Evolutionary conservation across 1,140 invertebrate genomes (phyloP).

Genomic region (Neodiprion fabricii): DNA sequence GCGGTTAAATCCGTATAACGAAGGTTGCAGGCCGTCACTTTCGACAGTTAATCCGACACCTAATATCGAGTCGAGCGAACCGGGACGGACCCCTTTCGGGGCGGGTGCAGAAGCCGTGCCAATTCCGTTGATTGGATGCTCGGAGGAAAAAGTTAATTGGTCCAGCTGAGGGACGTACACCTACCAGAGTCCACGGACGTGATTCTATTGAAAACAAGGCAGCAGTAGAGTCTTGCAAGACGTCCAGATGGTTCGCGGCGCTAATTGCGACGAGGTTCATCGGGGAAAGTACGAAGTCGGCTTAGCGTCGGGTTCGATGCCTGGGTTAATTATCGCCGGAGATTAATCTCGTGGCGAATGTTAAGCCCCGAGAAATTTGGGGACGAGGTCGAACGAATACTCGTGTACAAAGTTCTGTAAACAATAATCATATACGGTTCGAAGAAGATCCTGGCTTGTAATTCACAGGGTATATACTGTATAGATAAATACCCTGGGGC

Average conservation of each 20-base stretch:
- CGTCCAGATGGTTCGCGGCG: background rate
- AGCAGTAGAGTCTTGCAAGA: background rate
- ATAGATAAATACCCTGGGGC: too few species aligned
- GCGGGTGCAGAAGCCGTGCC: conserved; percentile 12
- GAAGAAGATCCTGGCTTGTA: too few species aligned
- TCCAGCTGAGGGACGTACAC: background rate
- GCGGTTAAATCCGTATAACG: background rate
- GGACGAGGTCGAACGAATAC: too few species aligned
- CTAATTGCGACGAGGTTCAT: background rate
- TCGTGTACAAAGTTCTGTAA: background rate
- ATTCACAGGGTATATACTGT: too few species aligned
- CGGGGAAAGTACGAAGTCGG: conserved; percentile 4
- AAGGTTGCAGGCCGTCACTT: conserved; percentile 29
- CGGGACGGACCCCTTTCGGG: conserved; percentile 36
- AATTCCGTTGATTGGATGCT: background rate
- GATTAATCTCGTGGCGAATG: background rate
- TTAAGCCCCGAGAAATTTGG: background rate
- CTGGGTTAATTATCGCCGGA: background rate
- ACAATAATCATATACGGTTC: background rate
- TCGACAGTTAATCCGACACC: conserved; percentile 48
- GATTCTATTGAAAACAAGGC: background rate
- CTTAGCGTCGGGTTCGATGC: conserved; percentile 7
- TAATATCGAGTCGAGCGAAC: conserved; percentile 46
- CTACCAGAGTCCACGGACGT: background rate
- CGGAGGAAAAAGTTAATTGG: conserved; percentile 3